A percentile compares a stretch with the other conserved stretches of the same genome.
These are phyloP conservation scores for Philonicus albiceps DNA, from an alignment of 2,888 invertebrate genomes.

Conservation along the genomic window DNA sequence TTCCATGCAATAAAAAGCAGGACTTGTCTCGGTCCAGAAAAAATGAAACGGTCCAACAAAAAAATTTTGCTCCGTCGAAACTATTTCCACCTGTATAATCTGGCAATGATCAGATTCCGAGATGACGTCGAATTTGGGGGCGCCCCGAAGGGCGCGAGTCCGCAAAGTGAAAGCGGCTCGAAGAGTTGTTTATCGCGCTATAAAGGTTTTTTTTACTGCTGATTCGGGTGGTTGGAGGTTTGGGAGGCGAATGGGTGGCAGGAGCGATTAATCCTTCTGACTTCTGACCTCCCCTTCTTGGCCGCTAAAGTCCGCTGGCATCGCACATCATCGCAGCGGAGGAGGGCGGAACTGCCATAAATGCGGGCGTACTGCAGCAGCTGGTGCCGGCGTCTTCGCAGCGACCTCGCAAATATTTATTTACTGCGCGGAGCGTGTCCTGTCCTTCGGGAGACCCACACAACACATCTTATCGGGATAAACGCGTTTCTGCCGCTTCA, in stretches of 20 bases:
- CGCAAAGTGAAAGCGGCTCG: background rate
- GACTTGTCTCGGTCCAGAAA: background rate
- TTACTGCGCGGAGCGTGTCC: background rate
- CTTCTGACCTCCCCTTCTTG: background rate
- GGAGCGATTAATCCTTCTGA: background rate
- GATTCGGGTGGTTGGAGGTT: background rate
- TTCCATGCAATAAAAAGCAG: background rate
- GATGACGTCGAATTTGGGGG: background rate
- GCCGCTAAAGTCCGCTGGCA: background rate
- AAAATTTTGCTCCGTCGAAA: background rate
- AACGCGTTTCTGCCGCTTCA: background rate
- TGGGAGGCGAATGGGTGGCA: no score
- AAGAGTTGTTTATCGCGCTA: background rate
- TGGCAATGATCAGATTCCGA: background rate
- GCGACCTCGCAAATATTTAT: background rate
- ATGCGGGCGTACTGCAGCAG: background rate
- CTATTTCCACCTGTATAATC: background rate
- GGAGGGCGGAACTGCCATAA: background rate
- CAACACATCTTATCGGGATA: background rate
- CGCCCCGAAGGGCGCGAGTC: background rate
- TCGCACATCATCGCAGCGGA: background rate
- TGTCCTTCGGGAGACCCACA: background rate
- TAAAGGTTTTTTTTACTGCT: background rate
- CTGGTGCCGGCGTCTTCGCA: background rate
- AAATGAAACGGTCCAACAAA: background rate